These are phyloP conservation scores for Mesitornis unicolor DNA, from an alignment of 2,113 vertebrate genomes.

Conservation along the genomic window DNA sequence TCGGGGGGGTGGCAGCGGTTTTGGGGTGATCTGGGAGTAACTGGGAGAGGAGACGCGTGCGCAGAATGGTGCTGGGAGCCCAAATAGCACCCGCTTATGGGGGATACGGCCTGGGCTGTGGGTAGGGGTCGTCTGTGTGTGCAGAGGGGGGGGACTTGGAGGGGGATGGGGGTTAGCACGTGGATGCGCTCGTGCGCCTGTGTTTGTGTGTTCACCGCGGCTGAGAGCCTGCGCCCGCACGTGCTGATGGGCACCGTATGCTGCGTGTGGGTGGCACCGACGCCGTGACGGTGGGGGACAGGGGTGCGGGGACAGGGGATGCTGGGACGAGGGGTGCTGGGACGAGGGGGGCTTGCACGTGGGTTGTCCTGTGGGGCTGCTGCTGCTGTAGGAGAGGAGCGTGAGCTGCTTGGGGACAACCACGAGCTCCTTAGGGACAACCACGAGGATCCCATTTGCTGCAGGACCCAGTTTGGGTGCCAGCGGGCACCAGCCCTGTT, in stretches of 20 bases:
- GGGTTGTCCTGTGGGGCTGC: accelerated
- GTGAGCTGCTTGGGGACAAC: accelerated
- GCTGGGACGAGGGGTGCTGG: not conserved
- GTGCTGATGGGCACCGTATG: not conserved
- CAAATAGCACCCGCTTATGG: accelerated
- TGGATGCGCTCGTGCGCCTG: accelerated
- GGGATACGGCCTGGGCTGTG: accelerated
- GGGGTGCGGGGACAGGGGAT: not conserved
- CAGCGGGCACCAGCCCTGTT: not conserved
- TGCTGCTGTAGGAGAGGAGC: not conserved
- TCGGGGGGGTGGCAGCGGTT: accelerated
- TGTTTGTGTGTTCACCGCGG: accelerated
- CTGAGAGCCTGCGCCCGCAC: not conserved
- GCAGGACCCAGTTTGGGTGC: accelerated
- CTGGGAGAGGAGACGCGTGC: accelerated
- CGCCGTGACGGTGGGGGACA: not conserved
- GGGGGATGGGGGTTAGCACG: accelerated
- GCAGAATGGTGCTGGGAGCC: not conserved
- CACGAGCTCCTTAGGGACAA: accelerated
- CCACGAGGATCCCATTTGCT: accelerated
- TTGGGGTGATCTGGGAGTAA: not conserved
- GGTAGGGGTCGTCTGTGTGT: accelerated
- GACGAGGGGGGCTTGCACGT: accelerated
- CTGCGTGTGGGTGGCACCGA: not conserved
- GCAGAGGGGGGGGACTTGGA: not conserved